Evolutionary conservation across 2,113 vertebrate genomes (phyloP).

Genomic region (Aphyosemion australe): DNA sequence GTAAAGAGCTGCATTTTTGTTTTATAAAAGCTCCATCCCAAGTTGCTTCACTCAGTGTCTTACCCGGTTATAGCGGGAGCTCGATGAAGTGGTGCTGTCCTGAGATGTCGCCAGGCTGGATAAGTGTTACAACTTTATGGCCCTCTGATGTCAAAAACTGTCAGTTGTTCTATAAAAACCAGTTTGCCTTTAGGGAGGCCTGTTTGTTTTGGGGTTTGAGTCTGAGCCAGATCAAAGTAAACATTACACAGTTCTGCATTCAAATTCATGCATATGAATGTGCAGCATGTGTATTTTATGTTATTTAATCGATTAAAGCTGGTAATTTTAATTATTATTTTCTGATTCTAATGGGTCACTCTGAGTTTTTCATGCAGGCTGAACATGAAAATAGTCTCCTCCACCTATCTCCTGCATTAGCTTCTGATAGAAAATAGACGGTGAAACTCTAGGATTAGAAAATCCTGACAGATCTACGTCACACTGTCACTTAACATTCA

Average conservation of each 20-base stretch:
- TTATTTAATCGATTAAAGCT: no score
- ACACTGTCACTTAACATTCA: no score
- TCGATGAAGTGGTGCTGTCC: constrained; percentile 22
- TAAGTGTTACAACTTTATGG: constrained; percentile 22
- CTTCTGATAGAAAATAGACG: no score
- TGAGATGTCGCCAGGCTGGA: constrained; percentile 23
- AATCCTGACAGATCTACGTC: no score
- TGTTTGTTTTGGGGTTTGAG: not conserved
- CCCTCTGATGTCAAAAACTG: constrained; percentile 44
- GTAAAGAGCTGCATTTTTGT: constrained; percentile 29
- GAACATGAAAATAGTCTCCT: no score
- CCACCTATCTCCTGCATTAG: no score
- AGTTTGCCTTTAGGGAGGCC: constrained; percentile 30
- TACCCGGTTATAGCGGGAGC: constrained; percentile 25
- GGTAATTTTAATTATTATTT: no score
- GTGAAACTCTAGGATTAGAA: no score
- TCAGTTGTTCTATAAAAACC: constrained; percentile 45
- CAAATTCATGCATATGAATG: no score
- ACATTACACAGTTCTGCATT: not conserved
- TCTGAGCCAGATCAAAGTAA: not conserved
- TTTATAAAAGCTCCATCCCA: constrained; percentile 29
- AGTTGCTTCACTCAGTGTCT: constrained; percentile 19
- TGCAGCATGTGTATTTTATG: no score
- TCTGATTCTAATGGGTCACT: no score
- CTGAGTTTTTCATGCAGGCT: no score